phyloP scores from a whole-genome alignment of 2,113 vertebrate genomes.

The human (Homo sapiens) region DNA sequence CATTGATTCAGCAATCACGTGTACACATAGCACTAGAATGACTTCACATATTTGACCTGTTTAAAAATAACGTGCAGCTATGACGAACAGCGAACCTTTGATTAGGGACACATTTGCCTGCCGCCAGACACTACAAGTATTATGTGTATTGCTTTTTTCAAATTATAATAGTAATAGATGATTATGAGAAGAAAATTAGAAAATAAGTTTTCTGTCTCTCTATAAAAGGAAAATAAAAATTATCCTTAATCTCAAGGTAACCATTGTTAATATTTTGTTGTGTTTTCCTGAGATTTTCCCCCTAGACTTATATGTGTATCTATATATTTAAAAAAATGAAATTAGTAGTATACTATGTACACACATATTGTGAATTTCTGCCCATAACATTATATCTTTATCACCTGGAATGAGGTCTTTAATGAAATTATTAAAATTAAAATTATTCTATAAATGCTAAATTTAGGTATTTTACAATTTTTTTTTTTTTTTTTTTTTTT shows the following conservation, averaged over 20 bases:
- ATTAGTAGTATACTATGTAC: background rate
- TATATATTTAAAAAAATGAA: background rate
- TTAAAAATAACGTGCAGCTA: background rate
- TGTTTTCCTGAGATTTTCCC: background rate
- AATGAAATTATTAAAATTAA: background rate
- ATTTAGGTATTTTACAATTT: background rate
- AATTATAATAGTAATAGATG: background rate
- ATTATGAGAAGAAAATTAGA: slow-evolving; percentile 38
- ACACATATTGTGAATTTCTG: background rate
- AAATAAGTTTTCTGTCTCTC: background rate
- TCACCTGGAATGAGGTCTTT: background rate
- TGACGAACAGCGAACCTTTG: background rate
- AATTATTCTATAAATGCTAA: background rate
- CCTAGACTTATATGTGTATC: background rate
- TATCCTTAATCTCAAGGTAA: background rate
- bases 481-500: too few relatives aligned
- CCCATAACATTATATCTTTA: background rate
- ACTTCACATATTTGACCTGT: background rate
- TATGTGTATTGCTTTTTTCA: background rate
- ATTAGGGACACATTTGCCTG: background rate
- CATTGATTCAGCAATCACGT: accelerated
- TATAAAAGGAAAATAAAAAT: slow-evolving; percentile 41
- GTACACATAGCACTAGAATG: background rate
- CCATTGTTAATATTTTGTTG: background rate
- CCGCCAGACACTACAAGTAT: background rate